Percentiles rank a stretch among this genome's conserved stretches.
Evolutionary conservation across 1,140 invertebrate genomes (phyloP).

Genomic region (Micrasema longulum): DNA sequence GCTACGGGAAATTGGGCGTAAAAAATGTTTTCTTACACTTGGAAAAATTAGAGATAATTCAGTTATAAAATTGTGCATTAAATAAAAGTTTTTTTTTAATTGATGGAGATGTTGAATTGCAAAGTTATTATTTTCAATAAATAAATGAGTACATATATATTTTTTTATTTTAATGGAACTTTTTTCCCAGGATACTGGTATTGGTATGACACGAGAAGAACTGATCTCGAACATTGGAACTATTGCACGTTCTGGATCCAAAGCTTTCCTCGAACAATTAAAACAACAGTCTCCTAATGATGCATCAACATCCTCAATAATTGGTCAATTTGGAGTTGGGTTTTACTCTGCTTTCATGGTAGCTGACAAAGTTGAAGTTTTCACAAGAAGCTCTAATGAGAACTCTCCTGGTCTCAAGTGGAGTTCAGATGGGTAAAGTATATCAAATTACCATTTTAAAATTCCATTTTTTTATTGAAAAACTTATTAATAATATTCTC

Average conservation of each 20-base stretch:
- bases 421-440: conserved; percentile 86
- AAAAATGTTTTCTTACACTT: too few relatives aligned
- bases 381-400: conserved; percentile 74
- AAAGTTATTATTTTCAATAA: not conserved
- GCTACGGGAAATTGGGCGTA: too few relatives aligned
- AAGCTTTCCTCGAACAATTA: conserved; percentile 91
- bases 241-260: conserved; percentile 95
- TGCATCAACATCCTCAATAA: conserved; percentile 81
- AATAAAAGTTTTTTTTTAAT: too few relatives aligned
- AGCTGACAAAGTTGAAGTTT: conserved; percentile 93
- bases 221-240: conserved; percentile 92
- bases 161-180: too few relatives aligned
- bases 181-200: conserved; percentile 93
- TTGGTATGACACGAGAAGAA: conserved; percentile 95
- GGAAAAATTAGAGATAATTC: too few relatives aligned
- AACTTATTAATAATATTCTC: too few relatives aligned
- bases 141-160: not conserved
- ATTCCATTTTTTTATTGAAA: not conserved
- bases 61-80: too few relatives aligned
- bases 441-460: not conserved
- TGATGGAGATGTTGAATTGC: too few relatives aligned
- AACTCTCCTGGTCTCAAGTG: conserved; percentile 83
- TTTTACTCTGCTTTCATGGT: conserved; percentile 99
- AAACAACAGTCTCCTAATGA: conserved; percentile 75
- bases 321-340: conserved; percentile 98